Evolutionary conservation across 2,888 invertebrate genomes (phyloP).

Genomic region (Spilarctia lutea): DNA sequence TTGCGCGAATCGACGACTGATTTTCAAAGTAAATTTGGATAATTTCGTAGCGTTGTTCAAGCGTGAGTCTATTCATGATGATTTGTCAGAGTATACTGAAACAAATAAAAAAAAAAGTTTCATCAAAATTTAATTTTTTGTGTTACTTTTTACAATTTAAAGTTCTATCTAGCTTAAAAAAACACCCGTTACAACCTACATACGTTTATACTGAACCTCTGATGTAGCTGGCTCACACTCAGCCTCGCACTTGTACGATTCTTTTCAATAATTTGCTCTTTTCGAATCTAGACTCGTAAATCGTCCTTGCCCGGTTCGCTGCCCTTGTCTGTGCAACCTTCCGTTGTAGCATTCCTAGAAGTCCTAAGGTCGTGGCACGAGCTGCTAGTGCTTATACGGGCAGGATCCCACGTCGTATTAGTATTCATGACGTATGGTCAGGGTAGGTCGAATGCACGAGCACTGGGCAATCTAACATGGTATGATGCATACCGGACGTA

Average conservation of each 20-base stretch:
- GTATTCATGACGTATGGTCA: constrained; percentile 8
- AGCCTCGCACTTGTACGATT: neutral
- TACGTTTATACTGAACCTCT: neutral
- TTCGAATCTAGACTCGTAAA: neutral
- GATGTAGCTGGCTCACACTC: neutral
- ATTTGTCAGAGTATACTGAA: too few relatives aligned
- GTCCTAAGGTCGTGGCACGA: constrained; percentile 18
- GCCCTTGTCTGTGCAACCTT: constrained; percentile 15
- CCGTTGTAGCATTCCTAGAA: constrained; percentile 21
- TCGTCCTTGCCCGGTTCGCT: constrained; percentile 18
- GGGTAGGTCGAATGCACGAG: constrained; percentile 1
- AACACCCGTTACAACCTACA: neutral
- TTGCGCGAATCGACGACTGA: too few relatives aligned
- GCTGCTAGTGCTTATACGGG: constrained; percentile 15
- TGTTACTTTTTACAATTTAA: too few relatives aligned
- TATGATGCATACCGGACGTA: constrained; percentile 9
- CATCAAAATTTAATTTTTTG: too few relatives aligned
- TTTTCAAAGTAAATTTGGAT: too few relatives aligned
- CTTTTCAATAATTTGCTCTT: neutral
- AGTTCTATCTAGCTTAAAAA: too few relatives aligned
- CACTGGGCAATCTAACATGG: constrained; percentile 6
- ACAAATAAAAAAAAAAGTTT: too few relatives aligned
- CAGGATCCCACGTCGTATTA: constrained; percentile 1
- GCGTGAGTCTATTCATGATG: too few relatives aligned
- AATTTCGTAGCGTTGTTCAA: too few relatives aligned